Base-by-base conservation (phyloP, 2,888 invertebrate genomes). In the Agrotis ipsilon region DNA sequence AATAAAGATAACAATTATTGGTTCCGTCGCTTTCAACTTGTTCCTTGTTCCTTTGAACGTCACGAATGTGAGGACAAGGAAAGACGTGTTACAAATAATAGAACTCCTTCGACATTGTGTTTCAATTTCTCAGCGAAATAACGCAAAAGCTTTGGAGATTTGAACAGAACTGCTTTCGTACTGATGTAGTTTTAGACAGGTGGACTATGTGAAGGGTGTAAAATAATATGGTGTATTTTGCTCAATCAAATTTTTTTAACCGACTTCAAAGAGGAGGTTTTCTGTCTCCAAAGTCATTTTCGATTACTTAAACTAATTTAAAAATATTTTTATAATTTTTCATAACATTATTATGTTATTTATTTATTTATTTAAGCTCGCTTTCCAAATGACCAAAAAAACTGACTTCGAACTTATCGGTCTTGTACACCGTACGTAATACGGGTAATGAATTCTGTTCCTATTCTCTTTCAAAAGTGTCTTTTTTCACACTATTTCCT, bases 71-170 rank as follows among this genome's bases (percentile, higher is more conserved):
- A 14, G 14, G n/a, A 32, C 4, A 49, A 69, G 48, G 18, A 16
- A 43, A 46, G 13, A 32, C 70, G n/a, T 55, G 27, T 78, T 24
- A 55, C 21, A 71, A 45, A 49, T 49, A 45, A 55, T 13, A 24
- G 24, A 45, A n/a, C 16, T 32, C 18, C 16, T 24, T 3, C 24
- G 18, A 55, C 27, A 24, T 78, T 54, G 43, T 76, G 51, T 77
- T 69, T 69, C 78, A 32, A 55, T 77, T 69, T 72, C 27, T 55
- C 54, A 72, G 54, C n/a, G 21, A 77, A 77, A 55, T 32, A 21
- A 54, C 2, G 14, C 27, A 11, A 54, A 43, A 27, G 46, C 69
- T 48, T 21, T 9, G 7, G 3, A 65, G 66, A 49, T 7, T 49
- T n/a, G 2, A 21, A 16, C 4, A 13, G 19, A 11, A 73, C 19